Evolutionary conservation across 2,888 invertebrate genomes (phyloP), one percentile per base, ranked within the genome.

Genomic region (Pimpla rufipes): DNA sequence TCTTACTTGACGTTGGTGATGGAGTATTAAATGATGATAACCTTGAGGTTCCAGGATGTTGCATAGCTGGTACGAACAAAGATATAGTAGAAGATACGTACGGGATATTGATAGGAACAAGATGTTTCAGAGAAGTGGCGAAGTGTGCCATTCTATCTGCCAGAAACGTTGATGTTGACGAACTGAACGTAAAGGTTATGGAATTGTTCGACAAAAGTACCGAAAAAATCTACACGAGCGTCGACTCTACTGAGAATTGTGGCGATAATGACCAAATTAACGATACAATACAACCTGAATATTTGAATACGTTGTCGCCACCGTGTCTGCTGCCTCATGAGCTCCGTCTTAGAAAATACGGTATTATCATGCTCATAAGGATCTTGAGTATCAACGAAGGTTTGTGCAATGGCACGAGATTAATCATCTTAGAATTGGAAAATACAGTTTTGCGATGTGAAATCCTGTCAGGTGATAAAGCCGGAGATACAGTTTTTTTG

Each of bases 111-210:
- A 68, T 87, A 11, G 71, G 64, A 64, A 23, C 76, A 10, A 82
- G 83, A 70, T 42, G 57, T 21, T 87, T 75, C 29, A 52, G 42
- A 73, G 47, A 83, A 59, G 23, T 76, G 50, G 59, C 82, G 40
- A 79, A 75, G 67, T 75, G 78, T 78, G 85, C 83, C 42, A 88
- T 88, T 47, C 74, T 85, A 71, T 78, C 87, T 29, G 82, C 86
- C 23, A 68, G 83, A 75, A 85, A 87, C 79, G 42, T 74, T 4
- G 87, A 88, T 71, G 87, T 86, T 8, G 70, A 86, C 75, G 85
- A 85, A 81, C 84, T 88, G 1, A 87, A 88, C 68, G 18, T 70
- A 70, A 64, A 68, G 76, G 81, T 85, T 57, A 79, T 85, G 13
- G 18, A 80, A 13, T 78, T 85, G 50, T 75, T 86, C 67, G 82